Conservation (phyloP, 2,888 invertebrate species). For the Phania funesta region DNA sequence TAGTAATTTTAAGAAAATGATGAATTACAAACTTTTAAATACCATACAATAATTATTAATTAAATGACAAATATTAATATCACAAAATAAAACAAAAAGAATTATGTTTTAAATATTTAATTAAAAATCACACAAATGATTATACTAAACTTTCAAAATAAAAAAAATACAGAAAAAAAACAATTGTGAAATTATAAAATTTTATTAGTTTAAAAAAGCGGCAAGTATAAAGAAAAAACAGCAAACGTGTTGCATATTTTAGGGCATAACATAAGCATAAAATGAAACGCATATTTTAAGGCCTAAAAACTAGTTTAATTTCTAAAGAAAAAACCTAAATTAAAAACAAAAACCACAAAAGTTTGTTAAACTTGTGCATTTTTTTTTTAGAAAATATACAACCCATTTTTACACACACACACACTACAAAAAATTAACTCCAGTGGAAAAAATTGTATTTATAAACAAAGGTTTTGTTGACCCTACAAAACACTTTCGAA, state of each 20-base stretch:
- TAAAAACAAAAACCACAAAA: constrained; percentile 22
- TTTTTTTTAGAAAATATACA: constrained; percentile 57
- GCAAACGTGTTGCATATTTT: constrained; percentile 55
- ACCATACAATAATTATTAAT: constrained; percentile 51
- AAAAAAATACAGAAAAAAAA: constrained; percentile 46
- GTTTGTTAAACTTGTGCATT: constrained; percentile 39
- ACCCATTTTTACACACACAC: constrained; percentile 40
- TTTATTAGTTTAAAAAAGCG: constrained; percentile 57
- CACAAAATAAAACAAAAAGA: neutral
- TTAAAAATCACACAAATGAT: neutral
- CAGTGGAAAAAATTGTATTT: neutral
- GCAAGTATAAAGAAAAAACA: constrained; percentile 17
- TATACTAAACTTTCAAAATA: constrained; percentile 46
- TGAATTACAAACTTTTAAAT: constrained; percentile 20
- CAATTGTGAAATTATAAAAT: constrained; percentile 61
- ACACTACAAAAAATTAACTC: constrained; percentile 24
- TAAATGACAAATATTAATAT: constrained; percentile 34
- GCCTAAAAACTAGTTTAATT: constrained; percentile 67
- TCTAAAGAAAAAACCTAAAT: constrained; percentile 12
- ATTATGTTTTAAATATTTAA: constrained; percentile 46
- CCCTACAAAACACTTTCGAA: neutral
- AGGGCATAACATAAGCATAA: constrained; percentile 49
- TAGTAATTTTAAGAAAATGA: constrained; percentile 36
- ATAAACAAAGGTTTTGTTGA: constrained; percentile 9
- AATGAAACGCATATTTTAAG: constrained; percentile 58